Evolutionary conservation across 2,113 vertebrate species (phyloP), one percentile per base, ranked within the genome.

Genomic region (Oriolus oriolus): DNA sequence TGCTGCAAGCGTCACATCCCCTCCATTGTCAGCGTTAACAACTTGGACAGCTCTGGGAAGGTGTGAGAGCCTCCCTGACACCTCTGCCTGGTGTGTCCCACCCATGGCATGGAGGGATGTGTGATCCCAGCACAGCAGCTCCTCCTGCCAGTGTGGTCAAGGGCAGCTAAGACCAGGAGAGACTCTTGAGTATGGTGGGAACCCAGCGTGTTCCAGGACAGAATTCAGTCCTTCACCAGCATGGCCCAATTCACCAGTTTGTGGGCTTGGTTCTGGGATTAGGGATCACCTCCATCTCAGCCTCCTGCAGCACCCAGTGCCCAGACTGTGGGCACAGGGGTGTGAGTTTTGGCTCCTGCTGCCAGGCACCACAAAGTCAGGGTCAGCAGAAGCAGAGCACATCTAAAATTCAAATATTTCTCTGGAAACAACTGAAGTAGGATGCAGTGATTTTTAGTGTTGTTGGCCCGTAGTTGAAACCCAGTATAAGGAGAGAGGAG

Each of bases 131-230:
- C 1, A 0, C 66, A 70, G 71, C 44, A 79, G 45, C 68, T 10
- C 0, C 64, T 89, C 45, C 42, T 71, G 52, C 66, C 37, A 23
- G 17, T 2, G 2, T 44, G 56, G 41, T 18, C 3, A 1, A 68
- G 49, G 13, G 39, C 45, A 76, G 56, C 24, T 64, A 4, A 4
- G 44, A 28, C 9, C 56, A 22, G 49, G 56, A 86, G 63, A 70
- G 20, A 6, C 24, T 56, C 39, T 71, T 71, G 49, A 45, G 10
- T 50, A 13, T 3, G 4, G 18, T 65, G 35, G 30, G 35, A 84
- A 17, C 61, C n/a, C 1, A 0, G 24, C 42, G 20, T 0, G 0
- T 66, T 79, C 16, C 53, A 68, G 44, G 11, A 11, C 30, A 71
- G 71, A 76, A 54, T 63, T 47, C 0, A 4, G 33, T 89, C 31